Evolutionary conservation across 2,888 invertebrate species (phyloP).

Genomic region (Cylindroiulus punctatus): DNA sequence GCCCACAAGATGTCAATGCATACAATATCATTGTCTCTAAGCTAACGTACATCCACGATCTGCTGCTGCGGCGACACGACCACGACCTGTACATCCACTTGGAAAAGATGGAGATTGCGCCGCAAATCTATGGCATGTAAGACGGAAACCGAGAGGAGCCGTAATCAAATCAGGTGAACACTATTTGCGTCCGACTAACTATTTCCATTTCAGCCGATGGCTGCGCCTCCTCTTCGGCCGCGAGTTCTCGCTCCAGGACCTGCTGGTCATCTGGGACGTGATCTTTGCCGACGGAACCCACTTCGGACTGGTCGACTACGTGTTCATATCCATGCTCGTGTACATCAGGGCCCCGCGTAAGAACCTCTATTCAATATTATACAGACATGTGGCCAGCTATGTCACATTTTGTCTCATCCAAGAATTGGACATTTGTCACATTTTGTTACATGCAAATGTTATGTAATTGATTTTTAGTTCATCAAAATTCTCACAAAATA

Average conservation of each 20-base stretch:
- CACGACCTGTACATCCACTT: constrained; percentile 75
- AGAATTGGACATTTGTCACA: no score
- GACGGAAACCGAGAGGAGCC: constrained; percentile 62
- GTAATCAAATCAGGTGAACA: no score
- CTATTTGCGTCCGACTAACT: background rate
- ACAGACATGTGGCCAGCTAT: no score
- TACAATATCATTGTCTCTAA: constrained; percentile 67
- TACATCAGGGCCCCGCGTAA: constrained; percentile 76
- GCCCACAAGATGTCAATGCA: constrained; percentile 65
- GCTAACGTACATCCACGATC: constrained; percentile 70
- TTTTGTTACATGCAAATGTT: no score
- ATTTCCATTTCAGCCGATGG: constrained; percentile 76
- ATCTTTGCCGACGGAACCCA: constrained; percentile 76
- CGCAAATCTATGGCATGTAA: constrained; percentile 87
- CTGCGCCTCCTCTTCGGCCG: constrained; percentile 83
- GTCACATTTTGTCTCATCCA: no score
- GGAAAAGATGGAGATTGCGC: constrained; percentile 78
- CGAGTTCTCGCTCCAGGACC: constrained; percentile 81
- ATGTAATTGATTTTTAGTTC: no score
- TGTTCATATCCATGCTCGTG: constrained; percentile 81
- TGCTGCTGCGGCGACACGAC: constrained; percentile 74
- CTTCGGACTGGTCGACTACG: constrained; percentile 72
- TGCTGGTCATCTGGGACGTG: constrained; percentile 84
- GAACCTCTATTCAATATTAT: no score
- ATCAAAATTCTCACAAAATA: no score